Evolutionary conservation across 2,888 invertebrate genomes (phyloP).

Genomic region (Oxystoma pomonae): DNA sequence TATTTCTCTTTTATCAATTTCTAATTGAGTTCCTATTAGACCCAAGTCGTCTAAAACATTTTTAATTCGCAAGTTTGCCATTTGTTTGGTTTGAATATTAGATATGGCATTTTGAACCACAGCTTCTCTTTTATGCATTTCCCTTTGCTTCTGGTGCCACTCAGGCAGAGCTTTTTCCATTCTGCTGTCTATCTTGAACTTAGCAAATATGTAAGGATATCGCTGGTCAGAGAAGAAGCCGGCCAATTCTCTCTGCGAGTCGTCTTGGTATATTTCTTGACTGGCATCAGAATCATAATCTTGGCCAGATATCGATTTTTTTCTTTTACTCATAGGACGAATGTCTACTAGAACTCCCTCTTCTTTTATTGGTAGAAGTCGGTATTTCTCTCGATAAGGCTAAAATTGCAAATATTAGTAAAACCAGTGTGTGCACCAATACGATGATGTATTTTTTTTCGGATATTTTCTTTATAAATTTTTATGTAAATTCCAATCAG

Average conservation of each 20-base stretch:
- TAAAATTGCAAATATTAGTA: too few species aligned
- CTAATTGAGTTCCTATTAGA: slow-evolving; percentile 32
- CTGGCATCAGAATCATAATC: neutral
- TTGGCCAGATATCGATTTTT: neutral
- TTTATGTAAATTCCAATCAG: too few species aligned
- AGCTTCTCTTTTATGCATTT: slow-evolving; percentile 11
- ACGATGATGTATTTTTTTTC: too few species aligned
- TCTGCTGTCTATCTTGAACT: slow-evolving; percentile 35
- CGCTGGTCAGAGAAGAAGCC: slow-evolving; percentile 14
- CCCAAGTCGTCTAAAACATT: slow-evolving; percentile 36
- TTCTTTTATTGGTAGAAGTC: slow-evolving; percentile 30
- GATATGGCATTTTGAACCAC: slow-evolving; percentile 15
- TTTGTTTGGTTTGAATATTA: slow-evolving; percentile 19
- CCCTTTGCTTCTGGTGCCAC: slow-evolving; percentile 23
- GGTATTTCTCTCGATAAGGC: slow-evolving; percentile 34
- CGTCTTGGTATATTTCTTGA: neutral
- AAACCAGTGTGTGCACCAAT: too few species aligned
- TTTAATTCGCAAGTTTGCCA: slow-evolving; percentile 32
- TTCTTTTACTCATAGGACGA: slow-evolving; percentile 18
- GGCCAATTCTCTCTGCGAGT: neutral
- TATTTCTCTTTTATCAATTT: slow-evolving; percentile 29
- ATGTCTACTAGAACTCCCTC: slow-evolving; percentile 31
- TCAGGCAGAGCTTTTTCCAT: slow-evolving; percentile 25
- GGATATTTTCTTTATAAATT: too few species aligned
- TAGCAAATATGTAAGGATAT: slow-evolving; percentile 35